Conservation (phyloP, 2,113 vertebrate genomes). For the Addax nasomaculatus region DNA sequence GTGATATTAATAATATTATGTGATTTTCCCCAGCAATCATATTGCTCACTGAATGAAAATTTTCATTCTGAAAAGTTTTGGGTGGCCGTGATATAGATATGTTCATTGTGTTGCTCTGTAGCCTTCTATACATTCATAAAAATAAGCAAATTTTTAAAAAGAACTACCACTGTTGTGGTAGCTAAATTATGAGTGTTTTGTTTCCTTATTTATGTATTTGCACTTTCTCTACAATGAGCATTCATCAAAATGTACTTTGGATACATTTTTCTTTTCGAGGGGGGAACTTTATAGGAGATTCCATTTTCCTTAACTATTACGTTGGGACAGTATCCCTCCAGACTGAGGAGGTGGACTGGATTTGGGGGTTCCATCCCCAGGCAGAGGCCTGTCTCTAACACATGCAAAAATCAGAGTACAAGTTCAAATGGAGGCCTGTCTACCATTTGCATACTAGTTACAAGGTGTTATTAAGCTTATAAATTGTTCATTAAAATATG, state of each 20-base stretch:
- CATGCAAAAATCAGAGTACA: background rate
- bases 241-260: background rate
- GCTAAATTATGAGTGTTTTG: background rate
- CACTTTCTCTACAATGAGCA: background rate
- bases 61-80: slow-evolving; percentile 4
- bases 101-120: background rate
- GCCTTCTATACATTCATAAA: background rate
- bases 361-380: background rate
- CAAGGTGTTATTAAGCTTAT: background rate
- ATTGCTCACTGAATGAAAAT: slow-evolving; percentile 6
- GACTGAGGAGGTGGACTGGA: background rate
- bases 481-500: slow-evolving; percentile 1
- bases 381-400: background rate
- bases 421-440: background rate
- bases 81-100: background rate
- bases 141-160: background rate
- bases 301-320: background rate
- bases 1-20: slow-evolving; percentile 38
- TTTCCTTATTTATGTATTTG: slow-evolving; percentile 13
- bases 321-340: background rate
- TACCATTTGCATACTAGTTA: background rate
- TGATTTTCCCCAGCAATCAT: background rate
- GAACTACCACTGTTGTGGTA: background rate
- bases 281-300: background rate
- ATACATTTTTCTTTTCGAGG: background rate